A percentile compares a stretch with the other conserved stretches of the same genome.
phyloP scores from a whole-genome alignment of 2,888 invertebrate species.

The Mechanitis messenoides region DNA sequence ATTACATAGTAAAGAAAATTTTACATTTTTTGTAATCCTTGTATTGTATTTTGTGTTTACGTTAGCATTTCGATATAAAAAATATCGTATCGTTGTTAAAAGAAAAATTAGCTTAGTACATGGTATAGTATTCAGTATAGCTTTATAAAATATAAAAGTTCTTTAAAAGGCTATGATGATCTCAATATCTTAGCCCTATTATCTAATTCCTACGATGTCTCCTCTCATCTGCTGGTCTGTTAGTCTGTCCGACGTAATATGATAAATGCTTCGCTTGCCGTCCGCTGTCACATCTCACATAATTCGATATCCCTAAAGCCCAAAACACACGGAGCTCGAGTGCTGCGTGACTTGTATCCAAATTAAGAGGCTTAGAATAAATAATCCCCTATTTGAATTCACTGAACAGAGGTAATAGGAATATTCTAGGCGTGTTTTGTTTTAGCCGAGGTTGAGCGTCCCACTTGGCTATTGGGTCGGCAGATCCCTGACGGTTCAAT shows the following conservation, averaged over 20 bases:
- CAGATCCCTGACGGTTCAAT: slow-evolving; percentile 5
- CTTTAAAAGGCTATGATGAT: neutral
- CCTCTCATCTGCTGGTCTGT: neutral
- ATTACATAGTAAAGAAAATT: too few species aligned
- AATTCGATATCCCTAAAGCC: slow-evolving; percentile 12
- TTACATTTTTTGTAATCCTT: too few species aligned
- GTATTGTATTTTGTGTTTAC: too few species aligned
- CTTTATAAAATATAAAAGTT: too few species aligned
- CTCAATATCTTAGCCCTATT: neutral
- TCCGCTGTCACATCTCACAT: slow-evolving; percentile 15
- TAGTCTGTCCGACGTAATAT: neutral
- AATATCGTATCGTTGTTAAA: too few species aligned
- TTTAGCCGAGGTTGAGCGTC: slow-evolving; percentile 13
- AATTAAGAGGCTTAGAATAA: slow-evolving; percentile 11
- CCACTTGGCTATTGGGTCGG: slow-evolving; percentile 11
- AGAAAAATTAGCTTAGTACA: too few species aligned
- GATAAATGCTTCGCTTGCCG: neutral
- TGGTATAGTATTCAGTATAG: too few species aligned
- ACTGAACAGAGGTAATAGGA: slow-evolving; percentile 16
- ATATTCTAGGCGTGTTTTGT: slow-evolving; percentile 15
- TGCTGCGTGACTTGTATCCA: slow-evolving; percentile 8
- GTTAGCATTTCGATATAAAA: too few species aligned
- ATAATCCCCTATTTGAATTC: slow-evolving; percentile 22
- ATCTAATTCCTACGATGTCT: neutral
- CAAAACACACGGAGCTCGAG: slow-evolving; percentile 8